A percentile compares a stretch with the other conserved stretches of the same genome.
Evolutionary conservation across 2,113 vertebrate genomes (phyloP).

Genomic region (Tautogolabrus adspersus): DNA sequence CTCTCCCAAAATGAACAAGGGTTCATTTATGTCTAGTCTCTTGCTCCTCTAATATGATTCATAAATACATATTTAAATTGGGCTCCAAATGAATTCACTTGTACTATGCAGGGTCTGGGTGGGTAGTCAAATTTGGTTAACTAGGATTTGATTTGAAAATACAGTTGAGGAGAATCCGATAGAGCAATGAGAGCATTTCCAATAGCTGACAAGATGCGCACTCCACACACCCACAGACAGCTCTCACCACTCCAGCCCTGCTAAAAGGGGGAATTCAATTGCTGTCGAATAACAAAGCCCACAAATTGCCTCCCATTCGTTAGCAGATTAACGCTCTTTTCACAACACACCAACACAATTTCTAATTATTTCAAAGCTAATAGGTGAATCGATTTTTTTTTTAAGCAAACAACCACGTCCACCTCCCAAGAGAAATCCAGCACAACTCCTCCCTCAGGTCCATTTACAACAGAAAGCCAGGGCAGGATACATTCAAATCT

Average conservation of each 20-base stretch:
- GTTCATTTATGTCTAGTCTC: conserved; percentile 21
- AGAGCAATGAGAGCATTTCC: conserved; percentile 62
- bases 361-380: conserved; percentile 80
- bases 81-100: conserved; percentile 55
- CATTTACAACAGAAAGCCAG: conserved; percentile 41
- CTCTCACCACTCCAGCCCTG: conserved; percentile 53
- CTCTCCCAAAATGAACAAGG: conserved; percentile 5
- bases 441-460: conserved; percentile 70
- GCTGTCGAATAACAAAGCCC: conserved; percentile 67
- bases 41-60: conserved; percentile 38
- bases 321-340: conserved; percentile 73
- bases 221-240: conserved; percentile 75
- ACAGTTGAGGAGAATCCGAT: conserved; percentile 64
- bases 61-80: conserved; percentile 50
- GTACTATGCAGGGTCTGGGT: conserved; percentile 15
- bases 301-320: conserved; percentile 72
- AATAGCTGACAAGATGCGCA: conserved; percentile 69
- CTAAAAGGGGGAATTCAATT: conserved; percentile 64
- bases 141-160: conserved; percentile 56
- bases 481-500: not conserved
- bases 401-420: conserved; percentile 28
- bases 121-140: conserved; percentile 61
- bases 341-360: conserved; percentile 63
- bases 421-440: conserved; percentile 54
- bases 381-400: conserved; percentile 68